phyloP scores from a whole-genome alignment of 2,797 vertebrate species.

The Diceros bicornis region DNA sequence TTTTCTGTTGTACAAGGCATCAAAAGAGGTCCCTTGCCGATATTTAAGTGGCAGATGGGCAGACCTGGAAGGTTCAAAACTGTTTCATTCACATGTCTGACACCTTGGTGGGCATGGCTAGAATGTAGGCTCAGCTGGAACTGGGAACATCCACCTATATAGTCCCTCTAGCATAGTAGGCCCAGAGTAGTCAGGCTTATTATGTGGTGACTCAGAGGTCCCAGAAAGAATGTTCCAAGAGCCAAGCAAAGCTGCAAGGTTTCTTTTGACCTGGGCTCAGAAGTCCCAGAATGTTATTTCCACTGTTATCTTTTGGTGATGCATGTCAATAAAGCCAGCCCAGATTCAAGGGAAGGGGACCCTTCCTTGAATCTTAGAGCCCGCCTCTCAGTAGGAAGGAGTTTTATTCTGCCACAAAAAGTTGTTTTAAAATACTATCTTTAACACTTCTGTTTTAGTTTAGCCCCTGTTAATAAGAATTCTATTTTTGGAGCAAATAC shows the following conservation, averaged over 20 bases:
- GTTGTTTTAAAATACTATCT: conserved; percentile 22
- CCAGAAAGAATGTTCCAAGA: conserved; percentile 7
- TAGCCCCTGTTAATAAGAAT: conserved; percentile 39
- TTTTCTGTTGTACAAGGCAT: neutral
- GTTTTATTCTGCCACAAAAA: neutral
- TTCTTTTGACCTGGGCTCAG: neutral
- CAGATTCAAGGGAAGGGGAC: neutral
- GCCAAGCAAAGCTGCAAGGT: neutral
- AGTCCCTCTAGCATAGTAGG: neutral
- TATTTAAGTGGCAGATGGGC: neutral
- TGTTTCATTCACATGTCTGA: neutral
- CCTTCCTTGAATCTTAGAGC: neutral
- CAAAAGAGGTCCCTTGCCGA: neutral
- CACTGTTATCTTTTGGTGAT: conserved; percentile 14
- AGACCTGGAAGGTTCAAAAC: neutral
- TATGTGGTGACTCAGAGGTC: neutral
- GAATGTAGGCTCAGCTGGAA: neutral
- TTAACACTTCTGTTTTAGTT: conserved; percentile 16
- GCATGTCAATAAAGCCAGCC: neutral
- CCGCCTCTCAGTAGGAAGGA: neutral
- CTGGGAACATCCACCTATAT: neutral
- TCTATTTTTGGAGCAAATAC: neutral
- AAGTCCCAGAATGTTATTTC: neutral
- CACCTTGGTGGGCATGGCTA: neutral
- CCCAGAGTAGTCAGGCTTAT: neutral